Base-by-base conservation (phyloP, 2,113 vertebrate species). In the Platysternon megacephalum region DNA sequence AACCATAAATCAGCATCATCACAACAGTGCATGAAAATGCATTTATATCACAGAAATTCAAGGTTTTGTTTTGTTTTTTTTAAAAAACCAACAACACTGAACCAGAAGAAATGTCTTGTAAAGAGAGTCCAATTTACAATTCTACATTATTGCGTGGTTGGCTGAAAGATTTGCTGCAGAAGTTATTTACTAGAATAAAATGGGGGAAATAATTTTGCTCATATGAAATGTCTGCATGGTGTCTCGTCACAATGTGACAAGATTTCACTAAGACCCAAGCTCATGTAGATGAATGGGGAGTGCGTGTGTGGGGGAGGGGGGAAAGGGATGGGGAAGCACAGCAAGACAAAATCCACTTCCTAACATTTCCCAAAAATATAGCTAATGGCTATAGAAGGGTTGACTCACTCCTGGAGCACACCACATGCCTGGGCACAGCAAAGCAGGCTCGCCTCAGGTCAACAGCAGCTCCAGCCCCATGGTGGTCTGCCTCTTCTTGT, bases 1-100 rank as follows among this genome's bases (percentile, higher is more conserved):
- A 85, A 78, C 46, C 56, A 24, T 90, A 92, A 94, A 94, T 90
- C 24, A 89, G 8, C 48, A 61, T 26, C 51, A 92, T 46, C 46
- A 6, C 91, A 89, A 87, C 11, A 52, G 26, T 58, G 87, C 56
- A 91, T 81, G 79, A 94, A 96, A 93, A 94, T 55, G 8, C 6
- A 80, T 91, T 95, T 94, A 46, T 90, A 78, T n/a, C 51, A 35
- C 55, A 1, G 12, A 22, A 14, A 82, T 87, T 72, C 53, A 72
- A 85, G 87, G 16, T 10, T 52, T 14, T 49, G 3, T 48, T 12
- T 48, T n/a, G 90, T 88, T 79, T 2, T 51, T 55, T 91, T 26
- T 82, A 48, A 90, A 91, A 92, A 6, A n/a, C 81, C 6, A 21
- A 1, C 79, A 79, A 53, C 11, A 21, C 0, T 42, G 72, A 94